Evolutionary conservation across 2,888 invertebrate genomes (phyloP), one percentile per base, ranked within the genome.

Genomic region (Chaitophorus viminalis): DNA sequence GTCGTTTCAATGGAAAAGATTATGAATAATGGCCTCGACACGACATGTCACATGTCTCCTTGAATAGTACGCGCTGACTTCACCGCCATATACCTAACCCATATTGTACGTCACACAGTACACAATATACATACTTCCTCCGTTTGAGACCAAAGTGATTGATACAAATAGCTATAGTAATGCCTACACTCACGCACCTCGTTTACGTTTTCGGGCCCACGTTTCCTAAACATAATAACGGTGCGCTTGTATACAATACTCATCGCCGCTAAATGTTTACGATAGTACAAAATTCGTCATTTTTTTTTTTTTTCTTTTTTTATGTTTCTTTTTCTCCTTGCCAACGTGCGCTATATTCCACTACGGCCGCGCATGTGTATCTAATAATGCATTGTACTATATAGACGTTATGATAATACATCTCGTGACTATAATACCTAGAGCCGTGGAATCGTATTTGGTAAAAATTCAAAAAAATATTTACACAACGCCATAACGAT

Each of bases 1-100:
- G 65, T 84, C 76, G 76, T 77, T 52, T n/a, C 65, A 68, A 33
- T 52, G 76, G 84, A 85, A 85, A 85, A 85, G 76, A 85, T 46
- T 68, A 68, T 85, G 84, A 85, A 85, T 85, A 84, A 84, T 68
- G 76, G 65, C 65, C 4, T 29, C 65, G 33, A 46, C 84, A 33
- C 76, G 84, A 68, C 84, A n/a, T 33, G 84, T 65, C 84, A 68
- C 31, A 31, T 46, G 68, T 75, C 75, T 29, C 29, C 25, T 65
- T 11, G 70, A 14, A 21, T 74, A 33, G 74, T 74, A 25, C 46
- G 70, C 14, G 65, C 65, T 65, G 76, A 76, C 76, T 76, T n/a
- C 29, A 5, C 46, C 14, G 70, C 17, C 70, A 17, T 70, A 70
- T 70, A 70, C 70, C 29, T 70, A 70, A 70, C 70, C 68, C 29